Evolutionary conservation across 1,140 invertebrate genomes (phyloP), one percentile per base, ranked within the genome.

Genomic region (Antheraea mylitta): DNA sequence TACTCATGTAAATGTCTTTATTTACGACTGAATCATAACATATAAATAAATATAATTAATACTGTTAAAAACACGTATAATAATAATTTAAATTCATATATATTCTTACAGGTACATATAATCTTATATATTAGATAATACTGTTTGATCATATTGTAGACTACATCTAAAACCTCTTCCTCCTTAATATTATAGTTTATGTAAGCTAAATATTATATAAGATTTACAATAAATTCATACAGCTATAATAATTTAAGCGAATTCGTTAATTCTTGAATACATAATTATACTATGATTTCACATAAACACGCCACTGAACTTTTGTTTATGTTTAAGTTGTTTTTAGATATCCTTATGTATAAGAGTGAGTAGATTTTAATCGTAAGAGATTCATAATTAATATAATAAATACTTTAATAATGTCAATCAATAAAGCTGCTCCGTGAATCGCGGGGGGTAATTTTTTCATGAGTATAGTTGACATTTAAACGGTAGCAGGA

Each of bases 111-210:
- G 63, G 64, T 71, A 76, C 53, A 68, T 66, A 42, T 62, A 18
- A 38, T 18, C 37, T 16, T 59, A 62, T 48, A 66, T 67, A 19
- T 62, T 65, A 65, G 18, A n/a, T 65, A 58, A 66, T 58, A 66
- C 58, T 42, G 38, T 3, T 42, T 66, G 38, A 66, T 58, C 48
- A 58, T 66, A 42, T n/a, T 58, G 7, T 10, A 42, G 3, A n/a
- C 18, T 53, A 22, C 13, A 19, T 74, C 70, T 74, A 77, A 53
- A 77, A 71, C 73, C 73, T 74, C 70, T 77, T 69, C 63, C 72
- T 73, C 75, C 64, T 73, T 72, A 72, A 69, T 66, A 45, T 53
- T 66, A 68, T 42, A 63, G 9, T 59, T 62, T 65, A 19, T 18
- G 2, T 53, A 53, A 10, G 45, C 13, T 53, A 53, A 16, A 16